phyloP scores from a whole-genome alignment of 2,113 vertebrate genomes.

The Salvator merianae region DNA sequence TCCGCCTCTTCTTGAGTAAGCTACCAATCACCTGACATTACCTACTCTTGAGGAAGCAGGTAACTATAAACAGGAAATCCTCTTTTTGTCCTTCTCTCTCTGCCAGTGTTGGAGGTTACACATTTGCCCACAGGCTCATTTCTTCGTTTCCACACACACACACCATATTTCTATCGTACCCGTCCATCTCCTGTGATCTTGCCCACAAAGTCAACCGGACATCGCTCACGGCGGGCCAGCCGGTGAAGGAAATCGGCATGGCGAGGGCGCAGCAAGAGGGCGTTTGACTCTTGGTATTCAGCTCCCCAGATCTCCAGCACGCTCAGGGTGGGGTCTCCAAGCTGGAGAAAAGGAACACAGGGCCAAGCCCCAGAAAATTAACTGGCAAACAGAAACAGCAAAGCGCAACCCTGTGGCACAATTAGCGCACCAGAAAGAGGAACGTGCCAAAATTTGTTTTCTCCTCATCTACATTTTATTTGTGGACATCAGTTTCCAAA shows the following conservation, averaged over 20 bases:
- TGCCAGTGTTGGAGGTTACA: too few relatives aligned
- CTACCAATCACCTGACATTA: too few relatives aligned
- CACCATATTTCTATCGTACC: conserved; percentile 67
- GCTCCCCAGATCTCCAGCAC: conserved; percentile 93
- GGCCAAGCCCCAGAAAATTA: background rate
- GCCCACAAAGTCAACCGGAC: conserved; percentile 87
- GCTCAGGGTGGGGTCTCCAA: conserved; percentile 90
- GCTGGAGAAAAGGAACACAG: conserved; percentile 63
- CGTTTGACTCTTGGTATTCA: conserved; percentile 93
- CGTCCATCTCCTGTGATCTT: conserved; percentile 84
- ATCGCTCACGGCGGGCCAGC: conserved; percentile 86
- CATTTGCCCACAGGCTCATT: too few relatives aligned
- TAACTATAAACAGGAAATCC: too few relatives aligned
- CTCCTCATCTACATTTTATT: background rate
- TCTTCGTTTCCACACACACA: too few relatives aligned
- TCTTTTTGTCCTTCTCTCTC: too few relatives aligned
- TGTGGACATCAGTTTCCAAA: background rate
- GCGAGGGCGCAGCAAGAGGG: conserved; percentile 78
- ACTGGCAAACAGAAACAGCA: background rate
- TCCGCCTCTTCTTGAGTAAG: too few relatives aligned
- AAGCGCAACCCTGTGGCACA: too few relatives aligned
- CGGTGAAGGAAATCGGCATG: conserved; percentile 74
- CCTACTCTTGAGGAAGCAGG: too few relatives aligned
- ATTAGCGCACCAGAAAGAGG: too few relatives aligned
- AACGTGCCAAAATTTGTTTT: background rate